Evolutionary conservation across 2,888 invertebrate species (phyloP), one percentile per base, ranked within the genome.

Genomic region (Mimumesa dahlbomi): DNA sequence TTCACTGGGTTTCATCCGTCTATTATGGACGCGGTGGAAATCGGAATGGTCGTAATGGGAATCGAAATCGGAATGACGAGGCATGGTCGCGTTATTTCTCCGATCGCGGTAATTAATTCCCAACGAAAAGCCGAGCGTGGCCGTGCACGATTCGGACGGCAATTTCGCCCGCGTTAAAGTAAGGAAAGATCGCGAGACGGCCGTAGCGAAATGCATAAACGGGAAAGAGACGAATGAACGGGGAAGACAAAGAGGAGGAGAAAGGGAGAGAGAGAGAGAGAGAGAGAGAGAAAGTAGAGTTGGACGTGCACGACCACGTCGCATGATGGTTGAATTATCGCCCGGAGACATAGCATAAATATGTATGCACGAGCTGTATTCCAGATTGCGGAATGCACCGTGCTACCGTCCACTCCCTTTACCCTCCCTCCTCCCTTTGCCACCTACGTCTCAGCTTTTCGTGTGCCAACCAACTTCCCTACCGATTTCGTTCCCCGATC

Each of bases 311-410:
- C 75, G 82, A 73, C 70, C 74, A 75, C 82, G 82, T 85, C 81
- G 86, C 85, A 83, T 83, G 86, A 85, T 86, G 82, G 82, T 72
- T 86, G 84, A 87, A 86, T 87, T 87, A 86, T 85, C 84, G 85
- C 84, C 81, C 73, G 81, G 77, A 76, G 79, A 78, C 82, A 81
- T 78, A 61, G 79, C 82, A 87, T 85, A 85, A 87, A 86, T 86
- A 86, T 86, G 84, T 84, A 87, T 86, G 85, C 80, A 53, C 75
- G 74, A 75, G 81, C 65, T 71, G 77, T 83, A 86, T 85, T 84
- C 77, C 77, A 80, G 84, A 82, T 84, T 83, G 84, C 82, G 83
- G 84, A 82, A 85, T 86, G 82, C 82, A 78, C 79, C 77, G 76
- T 74, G 74, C 75, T 75, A 72, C 70, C 63, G 65, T 66, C 66